A percentile compares a stretch with the other conserved stretches of the same genome.
Evolutionary conservation across 2,888 invertebrate genomes (phyloP).

Genomic region (Noctua fimbriata): DNA sequence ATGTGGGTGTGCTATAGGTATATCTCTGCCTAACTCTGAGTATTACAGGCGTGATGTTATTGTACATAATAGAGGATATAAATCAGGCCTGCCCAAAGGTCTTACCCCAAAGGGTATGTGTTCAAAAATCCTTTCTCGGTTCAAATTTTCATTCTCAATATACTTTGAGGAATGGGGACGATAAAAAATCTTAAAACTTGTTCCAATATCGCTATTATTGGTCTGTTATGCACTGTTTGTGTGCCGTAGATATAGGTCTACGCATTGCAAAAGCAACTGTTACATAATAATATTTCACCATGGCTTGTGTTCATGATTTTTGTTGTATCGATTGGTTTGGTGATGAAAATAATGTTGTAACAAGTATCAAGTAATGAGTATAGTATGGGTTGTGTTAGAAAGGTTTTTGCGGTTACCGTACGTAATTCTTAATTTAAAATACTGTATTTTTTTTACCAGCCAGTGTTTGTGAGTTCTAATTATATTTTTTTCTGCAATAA

Average conservation of each 20-base stretch:
- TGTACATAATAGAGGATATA: neutral
- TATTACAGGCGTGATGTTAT: neutral
- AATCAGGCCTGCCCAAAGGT: neutral
- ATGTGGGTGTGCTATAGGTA: neutral
- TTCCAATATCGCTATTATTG: neutral
- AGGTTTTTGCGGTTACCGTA: slow-evolving; percentile 17
- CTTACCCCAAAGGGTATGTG: neutral
- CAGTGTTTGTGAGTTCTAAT: neutral
- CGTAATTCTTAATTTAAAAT: slow-evolving; percentile 14
- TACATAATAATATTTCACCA: slow-evolving; percentile 25
- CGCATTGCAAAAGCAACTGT: slow-evolving; percentile 12
- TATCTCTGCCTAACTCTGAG: neutral
- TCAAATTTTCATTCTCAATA: neutral
- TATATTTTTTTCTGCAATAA: neutral
- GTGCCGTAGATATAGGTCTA: neutral
- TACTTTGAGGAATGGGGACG: neutral
- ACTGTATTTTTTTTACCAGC: neutral
- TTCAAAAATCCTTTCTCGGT: neutral
- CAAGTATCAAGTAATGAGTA: slow-evolving; percentile 8
- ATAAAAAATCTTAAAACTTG: neutral
- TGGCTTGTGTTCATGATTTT: slow-evolving; percentile 22
- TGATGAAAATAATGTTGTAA: slow-evolving; percentile 29
- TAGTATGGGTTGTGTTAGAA: neutral
- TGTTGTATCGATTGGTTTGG: neutral
- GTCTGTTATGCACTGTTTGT: neutral